These are phyloP conservation scores for Euphydryas editha DNA, from an alignment of 2,888 invertebrate species.

Conservation along the genomic window DNA sequence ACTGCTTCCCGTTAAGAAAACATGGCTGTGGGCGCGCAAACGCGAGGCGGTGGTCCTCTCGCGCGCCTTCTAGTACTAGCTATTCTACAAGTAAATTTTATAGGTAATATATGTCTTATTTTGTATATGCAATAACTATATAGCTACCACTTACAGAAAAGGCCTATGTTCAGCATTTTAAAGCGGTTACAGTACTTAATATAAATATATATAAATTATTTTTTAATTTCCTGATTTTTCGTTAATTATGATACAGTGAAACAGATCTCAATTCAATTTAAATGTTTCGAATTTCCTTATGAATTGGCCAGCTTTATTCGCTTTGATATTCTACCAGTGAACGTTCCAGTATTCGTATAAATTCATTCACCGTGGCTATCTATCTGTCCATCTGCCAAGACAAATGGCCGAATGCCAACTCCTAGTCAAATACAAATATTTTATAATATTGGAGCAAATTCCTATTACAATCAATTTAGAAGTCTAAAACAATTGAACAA, in stretches of 20 bases:
- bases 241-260: too few species aligned
- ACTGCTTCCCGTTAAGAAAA: conserved; percentile 66
- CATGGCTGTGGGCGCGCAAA: conserved; percentile 68
- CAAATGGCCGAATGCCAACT: conserved; percentile 44
- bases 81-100: conserved; percentile 76
- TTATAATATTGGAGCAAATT: conserved; percentile 36
- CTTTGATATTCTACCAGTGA: conserved; percentile 40
- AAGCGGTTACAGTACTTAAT: too few species aligned
- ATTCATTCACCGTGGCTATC: conserved; percentile 44
- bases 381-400: conserved; percentile 44
- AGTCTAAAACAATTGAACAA: neutral
- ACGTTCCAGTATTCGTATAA: conserved; percentile 41
- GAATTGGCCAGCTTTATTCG: conserved; percentile 30
- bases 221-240: too few species aligned
- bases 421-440: conserved; percentile 38
- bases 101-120: conserved; percentile 62
- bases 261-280: neutral
- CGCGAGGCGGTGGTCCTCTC: conserved; percentile 69
- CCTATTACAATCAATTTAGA: conserved; percentile 5
- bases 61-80: conserved; percentile 73
- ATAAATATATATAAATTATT: too few species aligned
- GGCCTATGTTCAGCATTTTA: too few species aligned
- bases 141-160: too few species aligned
- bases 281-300: conserved; percentile 9
- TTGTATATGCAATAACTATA: neutral